phyloP scores from a whole-genome alignment of 2,113 vertebrate genomes.

The Argyrosomus japonicus region DNA sequence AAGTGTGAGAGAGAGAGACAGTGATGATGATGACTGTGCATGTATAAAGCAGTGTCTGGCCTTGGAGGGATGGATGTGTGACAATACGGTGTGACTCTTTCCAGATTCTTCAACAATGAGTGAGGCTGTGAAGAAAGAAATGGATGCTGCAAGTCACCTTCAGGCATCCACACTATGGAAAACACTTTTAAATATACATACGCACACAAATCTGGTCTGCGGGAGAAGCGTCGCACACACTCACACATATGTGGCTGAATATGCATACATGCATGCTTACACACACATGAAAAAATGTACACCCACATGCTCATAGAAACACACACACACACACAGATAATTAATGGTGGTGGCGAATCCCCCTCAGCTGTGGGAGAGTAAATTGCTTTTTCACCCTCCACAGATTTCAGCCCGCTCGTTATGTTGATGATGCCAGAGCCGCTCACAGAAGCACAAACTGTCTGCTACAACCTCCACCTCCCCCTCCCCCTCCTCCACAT shows the following conservation, averaged over 20 bases:
- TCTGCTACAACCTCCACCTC: slow-evolving; percentile 51
- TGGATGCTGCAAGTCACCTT: slow-evolving; percentile 68
- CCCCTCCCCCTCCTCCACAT: background rate
- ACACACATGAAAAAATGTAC: background rate
- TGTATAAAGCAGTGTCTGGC: slow-evolving; percentile 32
- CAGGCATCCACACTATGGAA: slow-evolving; percentile 33
- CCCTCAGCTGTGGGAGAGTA: slow-evolving; percentile 83
- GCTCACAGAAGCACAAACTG: slow-evolving; percentile 78
- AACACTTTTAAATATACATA: slow-evolving; percentile 34
- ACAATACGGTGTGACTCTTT: slow-evolving; percentile 57
- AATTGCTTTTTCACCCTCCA: slow-evolving; percentile 86
- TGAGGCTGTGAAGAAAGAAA: slow-evolving; percentile 49
- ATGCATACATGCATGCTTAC: slow-evolving; percentile 7
- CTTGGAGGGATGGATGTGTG: slow-evolving; percentile 52
- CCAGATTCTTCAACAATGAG: slow-evolving; percentile 65
- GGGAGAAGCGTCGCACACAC: background rate
- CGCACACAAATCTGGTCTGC: slow-evolving; percentile 1
- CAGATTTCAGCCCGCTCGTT: slow-evolving; percentile 81
- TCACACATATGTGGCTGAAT: slow-evolving; percentile 7
- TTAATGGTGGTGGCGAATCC: slow-evolving; percentile 81
- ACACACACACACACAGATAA: slow-evolving; percentile 71
- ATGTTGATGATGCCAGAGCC: slow-evolving; percentile 82
- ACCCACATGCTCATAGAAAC: slow-evolving; percentile 4
- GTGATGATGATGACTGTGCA: slow-evolving; percentile 49
- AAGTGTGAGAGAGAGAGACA: slow-evolving; percentile 8